Evolutionary conservation across 2,797 vertebrate genomes (phyloP), one percentile per base, ranked within the genome.

Genomic region (Sylvia borin): DNA sequence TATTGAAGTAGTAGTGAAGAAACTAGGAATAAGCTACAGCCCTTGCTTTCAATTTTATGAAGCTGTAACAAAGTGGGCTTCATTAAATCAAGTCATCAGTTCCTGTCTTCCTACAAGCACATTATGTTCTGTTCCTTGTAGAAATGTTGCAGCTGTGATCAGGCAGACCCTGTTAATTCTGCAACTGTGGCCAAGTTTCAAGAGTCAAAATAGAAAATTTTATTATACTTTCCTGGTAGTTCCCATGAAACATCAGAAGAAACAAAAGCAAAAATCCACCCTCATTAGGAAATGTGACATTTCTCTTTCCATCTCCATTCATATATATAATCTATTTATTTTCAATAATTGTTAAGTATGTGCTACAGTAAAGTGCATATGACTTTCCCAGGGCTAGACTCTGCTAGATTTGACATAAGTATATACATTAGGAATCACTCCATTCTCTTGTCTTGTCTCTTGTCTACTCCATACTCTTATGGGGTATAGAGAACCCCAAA

Each of bases 61-160:
- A 93, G 72, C 55, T 85, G 45, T 80, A 73, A 87, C 74, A 76
- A 77, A 93, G 62, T 26, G 22, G 26, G 31, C 45, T 90, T 92
- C 67, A 90, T 74, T 91, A 91, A 75, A 88, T 61, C 81, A 82
- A 88, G 38, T 68, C 64, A 85, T 54, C 10, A 6, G 62, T 87
- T 91, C 60, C 78, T 78, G 87, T 62, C 42, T 89, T 40, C 43
- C 62, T 70, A 57, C 48, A 72, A 91, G 89, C 53, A 91, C 84
- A 53, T 90, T 42, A 51, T 43, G 85, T 95, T 86, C 91, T 82
- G 74, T 89, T 92, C 78, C 81, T 79, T 67, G 42, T n/a, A 85
- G 81, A 94, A 82, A 93, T 40, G 50, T 32, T 90, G 87, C 93
- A 88, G 91, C 88, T 95, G 92, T 80, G 88, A 92, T 55, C 74